Conservation (phyloP, 1,140 invertebrate genomes). For the Nasonia vitripennis region DNA sequence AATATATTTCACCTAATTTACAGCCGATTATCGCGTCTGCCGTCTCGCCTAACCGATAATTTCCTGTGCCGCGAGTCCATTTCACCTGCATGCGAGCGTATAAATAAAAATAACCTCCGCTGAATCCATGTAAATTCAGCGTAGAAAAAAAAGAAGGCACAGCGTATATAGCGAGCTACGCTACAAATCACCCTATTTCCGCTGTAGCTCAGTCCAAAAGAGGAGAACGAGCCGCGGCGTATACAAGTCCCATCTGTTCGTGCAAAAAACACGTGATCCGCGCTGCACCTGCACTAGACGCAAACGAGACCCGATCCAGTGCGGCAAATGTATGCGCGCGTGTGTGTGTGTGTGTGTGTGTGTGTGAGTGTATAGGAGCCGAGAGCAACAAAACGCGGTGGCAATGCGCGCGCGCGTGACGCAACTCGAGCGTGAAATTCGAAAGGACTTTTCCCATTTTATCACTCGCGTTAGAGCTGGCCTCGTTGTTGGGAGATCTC, state of each 20-base stretch:
- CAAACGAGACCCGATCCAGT: background rate
- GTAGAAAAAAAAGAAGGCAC: background rate
- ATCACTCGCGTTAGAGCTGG: background rate
- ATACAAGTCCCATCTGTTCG: background rate
- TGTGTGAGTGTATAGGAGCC: background rate
- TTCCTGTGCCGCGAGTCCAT: background rate
- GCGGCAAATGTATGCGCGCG: background rate
- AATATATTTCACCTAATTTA: background rate
- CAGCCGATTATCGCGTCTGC: background rate
- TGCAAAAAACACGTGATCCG: background rate
- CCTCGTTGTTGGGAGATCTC: background rate
- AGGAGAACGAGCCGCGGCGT: background rate
- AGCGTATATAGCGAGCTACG: background rate
- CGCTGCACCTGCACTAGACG: conserved; percentile 9
- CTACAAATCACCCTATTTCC: background rate
- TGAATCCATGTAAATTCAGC: too few relatives aligned
- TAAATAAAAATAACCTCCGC: background rate
- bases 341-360: background rate
- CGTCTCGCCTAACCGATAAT: background rate
- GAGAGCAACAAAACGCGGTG: conserved; percentile 1
- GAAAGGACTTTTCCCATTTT: conserved; percentile 45
- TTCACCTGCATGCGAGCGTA: background rate
- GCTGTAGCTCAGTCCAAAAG: background rate
- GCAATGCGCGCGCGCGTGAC: conserved; percentile 15
- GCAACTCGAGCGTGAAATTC: conserved; percentile 44